Conservation (phyloP, 2,113 vertebrate genomes). For the Setophaga coronata region DNA sequence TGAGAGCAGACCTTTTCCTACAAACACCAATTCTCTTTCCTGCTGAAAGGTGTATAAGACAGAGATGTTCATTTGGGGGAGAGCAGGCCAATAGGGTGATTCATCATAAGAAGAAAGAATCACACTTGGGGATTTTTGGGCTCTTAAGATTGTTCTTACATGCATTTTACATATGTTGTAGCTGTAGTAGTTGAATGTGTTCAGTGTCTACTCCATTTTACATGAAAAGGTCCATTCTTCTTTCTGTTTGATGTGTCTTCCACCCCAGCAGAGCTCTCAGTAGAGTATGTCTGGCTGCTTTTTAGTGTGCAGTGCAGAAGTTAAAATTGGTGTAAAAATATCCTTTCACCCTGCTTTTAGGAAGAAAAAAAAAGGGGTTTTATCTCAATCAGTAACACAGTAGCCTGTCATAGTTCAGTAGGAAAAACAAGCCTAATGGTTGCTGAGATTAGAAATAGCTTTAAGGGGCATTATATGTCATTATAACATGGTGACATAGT, state of each 20-base stretch:
- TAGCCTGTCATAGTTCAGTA: not conserved
- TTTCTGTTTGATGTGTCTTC: not conserved
- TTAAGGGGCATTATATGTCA: not conserved
- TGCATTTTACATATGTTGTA: not conserved
- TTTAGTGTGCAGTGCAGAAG: not conserved
- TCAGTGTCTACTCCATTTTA: not conserved
- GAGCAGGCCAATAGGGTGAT: fast-evolving
- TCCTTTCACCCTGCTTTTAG: not conserved
- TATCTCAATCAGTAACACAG: not conserved
- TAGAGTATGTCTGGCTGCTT: not conserved
- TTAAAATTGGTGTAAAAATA: not conserved
- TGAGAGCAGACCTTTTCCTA: not conserved
- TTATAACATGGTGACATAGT: not conserved
- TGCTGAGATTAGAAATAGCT: not conserved
- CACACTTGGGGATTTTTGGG: not conserved
- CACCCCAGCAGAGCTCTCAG: not conserved
- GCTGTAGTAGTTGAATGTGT: not conserved
- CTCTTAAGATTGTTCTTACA: not conserved
- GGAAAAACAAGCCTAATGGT: not conserved
- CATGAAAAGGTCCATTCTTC: not conserved
- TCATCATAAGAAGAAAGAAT: not conserved
- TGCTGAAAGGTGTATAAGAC: not conserved
- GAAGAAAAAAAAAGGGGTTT: not conserved
- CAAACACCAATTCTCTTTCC: not conserved
- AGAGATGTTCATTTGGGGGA: not conserved